These are phyloP conservation scores for Eptatretus atami DNA, from an alignment of 2,797 vertebrate species.

Conservation along the genomic window DNA sequence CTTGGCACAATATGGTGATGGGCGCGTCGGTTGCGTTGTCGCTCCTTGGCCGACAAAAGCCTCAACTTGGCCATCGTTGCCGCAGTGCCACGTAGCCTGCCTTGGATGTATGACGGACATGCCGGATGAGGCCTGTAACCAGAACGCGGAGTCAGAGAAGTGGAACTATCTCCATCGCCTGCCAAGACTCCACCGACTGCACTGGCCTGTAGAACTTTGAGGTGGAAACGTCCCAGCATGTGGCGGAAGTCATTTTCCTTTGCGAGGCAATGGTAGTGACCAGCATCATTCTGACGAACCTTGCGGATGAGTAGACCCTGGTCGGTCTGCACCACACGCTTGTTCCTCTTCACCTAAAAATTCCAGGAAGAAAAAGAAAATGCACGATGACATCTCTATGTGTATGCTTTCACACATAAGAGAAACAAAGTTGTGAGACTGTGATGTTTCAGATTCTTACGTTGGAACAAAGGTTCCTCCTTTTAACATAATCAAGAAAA, in stretches of 20 bases:
- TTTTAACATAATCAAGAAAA: no score
- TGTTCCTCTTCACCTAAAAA: conserved; percentile 33
- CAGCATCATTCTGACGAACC: conserved; percentile 43
- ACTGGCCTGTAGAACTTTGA: conserved; percentile 47
- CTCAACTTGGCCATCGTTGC: no score
- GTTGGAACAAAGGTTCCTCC: no score
- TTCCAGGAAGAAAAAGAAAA: not conserved
- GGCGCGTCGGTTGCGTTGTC: not conserved
- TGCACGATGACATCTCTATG: no score
- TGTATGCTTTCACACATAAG: no score
- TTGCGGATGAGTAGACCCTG: conserved; percentile 65
- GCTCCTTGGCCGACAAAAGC: no score
- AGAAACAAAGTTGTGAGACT: no score
- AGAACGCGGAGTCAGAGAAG: conserved; percentile 15
- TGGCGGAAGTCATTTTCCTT: conserved; percentile 98
- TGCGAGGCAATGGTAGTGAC: conserved; percentile 75
- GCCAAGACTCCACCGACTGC: conserved; percentile 39
- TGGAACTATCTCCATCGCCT: conserved; percentile 11
- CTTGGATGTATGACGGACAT: no score
- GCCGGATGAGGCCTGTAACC: conserved; percentile 10
- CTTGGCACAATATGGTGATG: not conserved
- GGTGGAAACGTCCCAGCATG: conserved; percentile 47
- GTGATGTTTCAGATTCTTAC: no score
- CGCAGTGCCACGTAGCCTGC: no score
- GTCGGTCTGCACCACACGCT: conserved; percentile 54